phyloP scores from a whole-genome alignment of 2,797 vertebrate genomes.

The Hylomyscus alleni region DNA sequence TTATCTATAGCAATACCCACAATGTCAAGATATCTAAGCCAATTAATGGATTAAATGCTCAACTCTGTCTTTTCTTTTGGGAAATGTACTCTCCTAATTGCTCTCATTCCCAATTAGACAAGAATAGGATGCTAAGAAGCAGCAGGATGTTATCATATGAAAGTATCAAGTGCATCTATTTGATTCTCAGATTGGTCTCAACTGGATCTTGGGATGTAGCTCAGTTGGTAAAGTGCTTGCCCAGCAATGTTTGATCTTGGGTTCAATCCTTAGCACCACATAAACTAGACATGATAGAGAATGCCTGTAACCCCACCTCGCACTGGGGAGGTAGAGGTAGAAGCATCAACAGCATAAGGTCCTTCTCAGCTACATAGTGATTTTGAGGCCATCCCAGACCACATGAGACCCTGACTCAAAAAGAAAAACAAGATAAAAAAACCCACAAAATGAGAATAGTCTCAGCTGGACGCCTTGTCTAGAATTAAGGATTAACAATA shows the following conservation, averaged over 20 bases:
- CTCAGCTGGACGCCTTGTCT: conserved; percentile 2
- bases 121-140: neutral
- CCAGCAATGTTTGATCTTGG: neutral
- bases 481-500: conserved; percentile 11
- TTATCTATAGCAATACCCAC: neutral
- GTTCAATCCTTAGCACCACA: neutral
- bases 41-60: neutral
- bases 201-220: neutral
- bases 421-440: neutral
- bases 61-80: neutral
- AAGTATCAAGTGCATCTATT: neutral
- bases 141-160: neutral
- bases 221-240: neutral
- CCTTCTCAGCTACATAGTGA: neutral
- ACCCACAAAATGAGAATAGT: neutral
- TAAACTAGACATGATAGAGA: neutral
- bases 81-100: neutral
- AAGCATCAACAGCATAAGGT: neutral
- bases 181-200: conserved; percentile 15
- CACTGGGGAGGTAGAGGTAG: neutral
- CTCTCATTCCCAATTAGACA: neutral
- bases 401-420: neutral
- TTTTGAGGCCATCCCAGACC: neutral
- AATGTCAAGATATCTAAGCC: neutral
- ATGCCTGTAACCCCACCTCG: neutral